Evolutionary conservation across 2,888 invertebrate species (phyloP), one percentile per base, ranked within the genome.

Genomic region (Oxytorus armatus): DNA sequence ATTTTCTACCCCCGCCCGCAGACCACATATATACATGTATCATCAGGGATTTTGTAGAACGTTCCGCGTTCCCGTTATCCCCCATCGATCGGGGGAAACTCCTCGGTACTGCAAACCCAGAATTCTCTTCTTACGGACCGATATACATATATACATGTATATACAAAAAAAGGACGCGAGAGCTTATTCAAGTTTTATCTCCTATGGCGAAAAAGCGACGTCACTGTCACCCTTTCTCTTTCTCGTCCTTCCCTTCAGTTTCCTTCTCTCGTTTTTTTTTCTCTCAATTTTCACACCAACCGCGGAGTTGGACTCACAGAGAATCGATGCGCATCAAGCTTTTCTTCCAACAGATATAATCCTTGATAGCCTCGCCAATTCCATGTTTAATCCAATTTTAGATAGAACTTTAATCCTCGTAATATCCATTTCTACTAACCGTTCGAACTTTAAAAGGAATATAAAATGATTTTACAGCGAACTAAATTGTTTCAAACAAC

Each of bases 61-160:
- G 25, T 65, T 59, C n/a, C 23, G 42, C 49, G 23, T 53, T 61
- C 42, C 66, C 53, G 42, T 68, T 78, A 66, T 57, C 59, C 55
- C 59, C 23, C 73, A 78, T 73, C 78, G 73, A 78, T 78, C 73
- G n/a, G n/a, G n/a, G n/a, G n/a, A n/a, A n/a, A n/a, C n/a, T n/a
- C n/a, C n/a, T n/a, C n/a, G n/a, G n/a, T n/a, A n/a, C 61, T 23
- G 36, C 33, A 55, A 77, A 65, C 70, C 70, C 39, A 8, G 33
- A 65, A 65, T 47, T 55, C 33, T 77, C 44, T 25, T 51, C 21
- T 51, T 23, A n/a, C 44, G 33, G 55, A 36, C 16, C 14, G 61
- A n/a, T n/a, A n/a, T n/a, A n/a, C n/a, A n/a, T n/a, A n/a, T n/a
- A n/a, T n/a, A n/a, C n/a, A n/a, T 16, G n/a, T 42, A 42, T 55